These are phyloP conservation scores for Drosophila ustulata DNA, from an alignment of 2,888 invertebrate species.

Conservation along the genomic window DNA sequence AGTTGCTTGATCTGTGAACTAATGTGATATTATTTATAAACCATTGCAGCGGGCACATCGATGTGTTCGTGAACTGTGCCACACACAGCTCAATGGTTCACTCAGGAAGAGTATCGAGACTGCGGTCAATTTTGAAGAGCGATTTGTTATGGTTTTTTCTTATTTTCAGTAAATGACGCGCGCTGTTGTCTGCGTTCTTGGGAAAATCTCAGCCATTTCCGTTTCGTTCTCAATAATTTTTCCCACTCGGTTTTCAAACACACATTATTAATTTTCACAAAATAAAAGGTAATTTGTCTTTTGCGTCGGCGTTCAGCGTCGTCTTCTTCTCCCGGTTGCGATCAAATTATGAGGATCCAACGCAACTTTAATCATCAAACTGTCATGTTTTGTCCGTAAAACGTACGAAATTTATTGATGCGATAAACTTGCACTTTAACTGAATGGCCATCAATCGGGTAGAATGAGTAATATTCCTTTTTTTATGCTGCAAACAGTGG, in stretches of 20 bases:
- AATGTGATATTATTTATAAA: conserved; percentile 34
- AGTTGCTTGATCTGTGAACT: conserved; percentile 3
- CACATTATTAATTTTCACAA: conserved; percentile 53
- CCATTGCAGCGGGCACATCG: not conserved
- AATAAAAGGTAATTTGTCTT: conserved; percentile 62
- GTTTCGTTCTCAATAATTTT: conserved; percentile 30
- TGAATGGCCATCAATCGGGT: conserved; percentile 37
- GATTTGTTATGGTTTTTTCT: conserved; percentile 4
- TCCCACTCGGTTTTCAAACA: conserved; percentile 17
- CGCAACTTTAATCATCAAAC: conserved; percentile 8
- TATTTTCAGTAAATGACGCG: conserved; percentile 57
- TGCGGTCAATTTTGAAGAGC: not conserved
- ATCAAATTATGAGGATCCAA: conserved; percentile 2
- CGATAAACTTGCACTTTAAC: conserved; percentile 35
- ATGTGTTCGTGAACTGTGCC: not conserved
- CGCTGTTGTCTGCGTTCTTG: conserved; percentile 42
- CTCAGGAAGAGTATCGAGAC: not conserved
- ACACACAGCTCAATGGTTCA: not conserved
- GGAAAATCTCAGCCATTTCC: conserved; percentile 62
- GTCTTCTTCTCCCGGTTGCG: conserved; percentile 18
- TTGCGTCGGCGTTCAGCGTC: conserved; percentile 38
- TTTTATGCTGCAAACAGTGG: conserved; percentile 33
- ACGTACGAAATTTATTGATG: conserved; percentile 49
- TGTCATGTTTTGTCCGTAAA: conserved; percentile 13
- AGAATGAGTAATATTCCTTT: conserved; percentile 45